Evolutionary conservation across 1,140 invertebrate species (phyloP).

Genomic region (Pectinophora gossypiella): DNA sequence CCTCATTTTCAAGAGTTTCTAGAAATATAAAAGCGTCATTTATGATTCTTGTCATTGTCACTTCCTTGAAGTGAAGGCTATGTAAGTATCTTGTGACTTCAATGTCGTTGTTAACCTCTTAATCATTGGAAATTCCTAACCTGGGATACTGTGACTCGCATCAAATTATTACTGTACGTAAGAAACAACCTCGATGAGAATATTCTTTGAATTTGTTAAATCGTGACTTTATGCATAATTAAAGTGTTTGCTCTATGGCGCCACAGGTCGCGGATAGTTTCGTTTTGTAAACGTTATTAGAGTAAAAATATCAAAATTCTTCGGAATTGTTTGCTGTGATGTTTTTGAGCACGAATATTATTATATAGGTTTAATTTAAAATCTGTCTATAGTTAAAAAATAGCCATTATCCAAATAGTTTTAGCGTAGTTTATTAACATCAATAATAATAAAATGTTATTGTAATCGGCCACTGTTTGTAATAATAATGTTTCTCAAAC

Average conservation of each 20-base stretch:
- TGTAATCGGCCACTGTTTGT: constrained; percentile 10
- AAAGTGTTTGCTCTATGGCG: constrained; percentile 62
- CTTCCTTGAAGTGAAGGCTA: no score
- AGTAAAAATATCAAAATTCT: constrained; percentile 44
- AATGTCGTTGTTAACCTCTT: no score
- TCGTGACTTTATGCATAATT: constrained; percentile 66
- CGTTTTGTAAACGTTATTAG: constrained; percentile 49
- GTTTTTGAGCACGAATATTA: constrained; percentile 33
- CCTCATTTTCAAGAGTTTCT: no score
- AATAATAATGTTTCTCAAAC: constrained; percentile 11
- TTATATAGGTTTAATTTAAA: constrained; percentile 37
- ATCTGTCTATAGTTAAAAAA: background rate
- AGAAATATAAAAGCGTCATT: no score
- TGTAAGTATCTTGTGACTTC: no score
- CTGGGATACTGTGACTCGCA: background rate
- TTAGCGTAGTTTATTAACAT: background rate
- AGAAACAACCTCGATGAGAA: constrained; percentile 9
- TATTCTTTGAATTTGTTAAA: constrained; percentile 39
- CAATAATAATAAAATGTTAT: background rate
- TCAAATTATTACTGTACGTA: background rate
- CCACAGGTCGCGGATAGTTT: constrained; percentile 54
- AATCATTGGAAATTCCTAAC: background rate
- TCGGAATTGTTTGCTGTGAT: constrained; percentile 43
- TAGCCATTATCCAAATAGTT: background rate
- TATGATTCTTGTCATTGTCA: no score